A percentile compares a stretch with the other conserved stretches of the same genome.
Conservation (phyloP, 2,797 vertebrate species). For the Acanthiza pusilla region DNA sequence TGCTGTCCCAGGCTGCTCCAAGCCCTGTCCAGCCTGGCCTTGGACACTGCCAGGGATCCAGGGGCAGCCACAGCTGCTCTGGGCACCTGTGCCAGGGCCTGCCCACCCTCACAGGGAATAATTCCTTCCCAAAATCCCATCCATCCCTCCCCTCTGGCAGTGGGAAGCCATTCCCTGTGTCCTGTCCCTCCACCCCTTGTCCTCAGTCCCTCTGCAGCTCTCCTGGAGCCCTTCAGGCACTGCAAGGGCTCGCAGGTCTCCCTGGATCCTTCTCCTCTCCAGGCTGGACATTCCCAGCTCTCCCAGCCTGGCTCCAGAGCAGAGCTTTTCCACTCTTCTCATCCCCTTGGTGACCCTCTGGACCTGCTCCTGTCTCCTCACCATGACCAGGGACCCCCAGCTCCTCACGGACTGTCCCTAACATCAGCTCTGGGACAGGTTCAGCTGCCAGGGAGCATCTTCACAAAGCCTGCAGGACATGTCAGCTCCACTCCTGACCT, state of each 20-base stretch:
- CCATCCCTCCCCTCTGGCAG: rapidly evolving
- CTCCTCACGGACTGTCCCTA: rapidly evolving
- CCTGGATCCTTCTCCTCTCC: background rate
- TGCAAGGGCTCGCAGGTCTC: rapidly evolving
- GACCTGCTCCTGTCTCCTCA: background rate
- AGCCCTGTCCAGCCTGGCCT: rapidly evolving
- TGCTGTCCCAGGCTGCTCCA: rapidly evolving
- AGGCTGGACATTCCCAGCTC: background rate
- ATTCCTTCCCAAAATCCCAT: background rate
- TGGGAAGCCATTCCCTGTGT: background rate
- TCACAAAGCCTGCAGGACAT: background rate
- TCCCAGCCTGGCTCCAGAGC: background rate
- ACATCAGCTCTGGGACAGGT: background rate
- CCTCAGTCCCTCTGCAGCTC: background rate
- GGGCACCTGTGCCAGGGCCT: background rate
- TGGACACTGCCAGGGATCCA: background rate
- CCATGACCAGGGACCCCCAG: rapidly evolving
- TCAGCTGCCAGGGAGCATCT: background rate
- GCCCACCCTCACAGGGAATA: rapidly evolving
- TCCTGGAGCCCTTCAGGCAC: rapidly evolving
- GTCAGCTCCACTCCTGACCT: background rate
- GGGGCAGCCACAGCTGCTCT: background rate
- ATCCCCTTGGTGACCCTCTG: background rate
- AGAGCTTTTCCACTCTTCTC: background rate
- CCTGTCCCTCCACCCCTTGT: background rate